Evolutionary conservation across 2,888 invertebrate genomes (phyloP), one percentile per base, ranked within the genome.

Genomic region (Tinea trinotella): DNA sequence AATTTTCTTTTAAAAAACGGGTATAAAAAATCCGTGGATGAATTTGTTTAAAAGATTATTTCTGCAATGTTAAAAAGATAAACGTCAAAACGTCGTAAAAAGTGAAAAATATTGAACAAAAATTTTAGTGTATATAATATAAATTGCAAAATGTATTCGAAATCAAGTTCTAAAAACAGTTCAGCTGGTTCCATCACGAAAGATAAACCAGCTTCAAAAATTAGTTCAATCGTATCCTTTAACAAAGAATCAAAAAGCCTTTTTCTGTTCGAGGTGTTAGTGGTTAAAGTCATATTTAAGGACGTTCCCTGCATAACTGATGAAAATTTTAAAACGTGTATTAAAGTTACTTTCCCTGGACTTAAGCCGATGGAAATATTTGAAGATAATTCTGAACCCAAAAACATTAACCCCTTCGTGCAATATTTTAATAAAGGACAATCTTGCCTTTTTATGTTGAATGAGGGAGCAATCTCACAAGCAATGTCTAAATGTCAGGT

Each of bases 401-500:
- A 70, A 49, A 76, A 75, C 48, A 81, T 76, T 4, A 76, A 76
- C 13, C 76, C 78, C 0, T 81, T 77, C 55, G 66, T 76, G 0
- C 87, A 85, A 62, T 70, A 78, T 0, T 88, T 90, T 55, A 89
- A 89, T 64, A 90, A 82, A 59, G 91, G 91, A 19, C 91, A 91
- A 68, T 91, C 91, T 0, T 91, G 91, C 60, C 72, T 91, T n/a
- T 91, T 91, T 64, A 90, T 90, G 0, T 68, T 91, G 2, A 87
- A 88, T 19, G 80, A 88, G 44, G 60, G 67, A 5, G 88, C 89
- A 22, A 87, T 90, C 0, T 64, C 64, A n/a, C 70, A 77, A 44
- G 88, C 88, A 0, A 71, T 88, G 63, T 71, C 71, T 55, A 80
- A 80, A 48, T 91, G 90, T 61, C 89, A 89, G 1, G 67, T 91